phyloP scores from a whole-genome alignment of 2,797 vertebrate genomes.

The Darevskia nairensis region DNA sequence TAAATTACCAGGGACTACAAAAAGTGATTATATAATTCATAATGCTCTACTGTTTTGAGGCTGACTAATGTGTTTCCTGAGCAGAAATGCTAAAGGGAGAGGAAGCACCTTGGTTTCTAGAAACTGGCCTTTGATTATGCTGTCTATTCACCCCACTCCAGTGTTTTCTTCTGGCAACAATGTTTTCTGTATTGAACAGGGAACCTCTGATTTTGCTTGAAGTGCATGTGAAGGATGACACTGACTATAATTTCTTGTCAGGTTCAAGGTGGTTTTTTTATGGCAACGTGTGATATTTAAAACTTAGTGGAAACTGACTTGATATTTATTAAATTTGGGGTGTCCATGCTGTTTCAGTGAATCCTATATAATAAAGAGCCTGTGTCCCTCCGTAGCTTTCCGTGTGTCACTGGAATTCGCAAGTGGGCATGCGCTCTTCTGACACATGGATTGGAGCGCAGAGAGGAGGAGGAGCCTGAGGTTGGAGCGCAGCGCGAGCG shows the following conservation, averaged over 20 bases:
- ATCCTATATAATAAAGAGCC: too few species aligned
- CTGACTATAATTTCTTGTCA: background rate
- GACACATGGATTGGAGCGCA: too few species aligned
- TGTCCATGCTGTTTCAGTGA: background rate
- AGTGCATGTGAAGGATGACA: background rate
- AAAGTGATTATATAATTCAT: background rate
- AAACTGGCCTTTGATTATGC: background rate
- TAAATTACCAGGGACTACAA: background rate
- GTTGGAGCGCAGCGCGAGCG: too few species aligned
- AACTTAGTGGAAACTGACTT: background rate
- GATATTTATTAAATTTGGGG: background rate
- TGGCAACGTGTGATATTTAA: background rate
- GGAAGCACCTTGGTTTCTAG: background rate
- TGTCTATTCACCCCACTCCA: background rate
- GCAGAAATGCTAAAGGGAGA: background rate
- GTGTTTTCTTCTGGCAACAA: background rate
- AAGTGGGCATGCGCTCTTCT: too few species aligned
- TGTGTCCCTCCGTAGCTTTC: too few species aligned
- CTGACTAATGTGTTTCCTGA: background rate
- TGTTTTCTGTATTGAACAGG: background rate
- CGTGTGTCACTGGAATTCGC: too few species aligned
- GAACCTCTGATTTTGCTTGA: background rate
- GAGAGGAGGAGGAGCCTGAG: too few species aligned
- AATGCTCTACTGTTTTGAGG: background rate
- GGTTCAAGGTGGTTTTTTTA: background rate